A percentile compares a stretch with the other conserved stretches of the same genome.
Evolutionary conservation across 2,888 invertebrate genomes (phyloP).

Genomic region (Latrodectus hesperus): DNA sequence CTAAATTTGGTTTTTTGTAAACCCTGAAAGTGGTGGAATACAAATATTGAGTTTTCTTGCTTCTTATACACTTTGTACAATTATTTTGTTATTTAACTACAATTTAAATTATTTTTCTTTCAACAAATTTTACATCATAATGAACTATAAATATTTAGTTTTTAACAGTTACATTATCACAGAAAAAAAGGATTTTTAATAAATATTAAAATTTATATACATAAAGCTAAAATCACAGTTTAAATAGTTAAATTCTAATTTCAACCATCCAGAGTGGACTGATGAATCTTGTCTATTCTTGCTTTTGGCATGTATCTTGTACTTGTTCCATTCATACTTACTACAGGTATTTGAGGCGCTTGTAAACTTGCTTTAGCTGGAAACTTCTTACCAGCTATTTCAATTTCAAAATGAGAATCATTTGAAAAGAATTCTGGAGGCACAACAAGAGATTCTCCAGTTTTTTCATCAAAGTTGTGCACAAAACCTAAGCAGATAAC

Average conservation of each 20-base stretch:
- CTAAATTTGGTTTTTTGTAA: too few relatives aligned
- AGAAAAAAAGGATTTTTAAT: too few relatives aligned
- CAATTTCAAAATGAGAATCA: constrained; percentile 91
- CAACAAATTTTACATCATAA: too few relatives aligned
- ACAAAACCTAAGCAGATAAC: constrained; percentile 96
- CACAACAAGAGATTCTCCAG: constrained; percentile 82
- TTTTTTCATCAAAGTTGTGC: constrained; percentile 72
- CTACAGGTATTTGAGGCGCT: constrained; percentile 76
- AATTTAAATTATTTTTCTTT: too few relatives aligned
- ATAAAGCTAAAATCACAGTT: too few relatives aligned
- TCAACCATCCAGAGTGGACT: background rate
- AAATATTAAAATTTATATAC: too few relatives aligned
- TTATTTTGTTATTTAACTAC: too few relatives aligned
- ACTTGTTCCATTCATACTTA: constrained; percentile 68
- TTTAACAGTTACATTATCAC: too few relatives aligned
- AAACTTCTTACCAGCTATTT: constrained; percentile 88
- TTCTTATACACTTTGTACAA: too few relatives aligned
- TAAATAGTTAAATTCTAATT: background rate
- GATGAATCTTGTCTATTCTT: constrained; percentile 13
- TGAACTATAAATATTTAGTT: too few relatives aligned
- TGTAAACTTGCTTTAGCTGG: constrained; percentile 82
- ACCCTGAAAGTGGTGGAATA: too few relatives aligned
- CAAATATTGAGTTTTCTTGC: too few relatives aligned
- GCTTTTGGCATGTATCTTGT: constrained; percentile 70
- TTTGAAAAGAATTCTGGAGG: constrained; percentile 87